Percentiles rank a stretch among this genome's conserved stretches.
Conservation (phyloP, 37 sponge, comb jelly and placozoan species). For the Diacarnus erythraeanus region DNA sequence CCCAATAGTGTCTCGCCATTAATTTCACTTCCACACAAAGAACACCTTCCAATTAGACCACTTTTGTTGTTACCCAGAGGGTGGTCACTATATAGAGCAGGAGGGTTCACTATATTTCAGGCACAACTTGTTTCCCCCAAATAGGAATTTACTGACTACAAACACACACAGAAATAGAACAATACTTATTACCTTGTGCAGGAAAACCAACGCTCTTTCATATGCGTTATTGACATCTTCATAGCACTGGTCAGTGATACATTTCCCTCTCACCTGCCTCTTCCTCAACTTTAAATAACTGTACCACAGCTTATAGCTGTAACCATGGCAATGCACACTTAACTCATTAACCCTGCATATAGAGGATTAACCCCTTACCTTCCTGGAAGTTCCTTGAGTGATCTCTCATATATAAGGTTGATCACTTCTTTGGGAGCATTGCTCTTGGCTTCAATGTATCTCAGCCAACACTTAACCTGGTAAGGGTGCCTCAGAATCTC, state of each 20-base stretch:
- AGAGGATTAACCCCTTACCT: slow-evolving; percentile 37
- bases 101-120: too few species aligned
- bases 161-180: too few species aligned
- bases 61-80: too few species aligned
- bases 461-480: slow-evolving; percentile 94
- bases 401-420: slow-evolving; percentile 92
- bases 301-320: slow-evolving; percentile 99
- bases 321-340: too few species aligned
- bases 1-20: too few species aligned
- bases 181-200: slow-evolving; percentile 94
- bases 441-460: slow-evolving; percentile 92
- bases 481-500: slow-evolving; percentile 96
- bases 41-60: too few species aligned
- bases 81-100: too few species aligned
- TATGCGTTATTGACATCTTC: slow-evolving; percentile 95
- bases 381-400: slow-evolving; percentile 96
- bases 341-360: background rate
- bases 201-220: slow-evolving; percentile 93
- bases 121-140: too few species aligned
- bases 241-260: slow-evolving; percentile 83
- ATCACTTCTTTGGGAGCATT: slow-evolving; percentile 66
- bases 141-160: too few species aligned
- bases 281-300: slow-evolving; percentile 88
- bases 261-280: slow-evolving; percentile 75
- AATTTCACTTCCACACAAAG: too few species aligned